These are phyloP conservation scores for Lamellibrachia columna DNA, from an alignment of 2,888 invertebrate species.

Conservation along the genomic window DNA sequence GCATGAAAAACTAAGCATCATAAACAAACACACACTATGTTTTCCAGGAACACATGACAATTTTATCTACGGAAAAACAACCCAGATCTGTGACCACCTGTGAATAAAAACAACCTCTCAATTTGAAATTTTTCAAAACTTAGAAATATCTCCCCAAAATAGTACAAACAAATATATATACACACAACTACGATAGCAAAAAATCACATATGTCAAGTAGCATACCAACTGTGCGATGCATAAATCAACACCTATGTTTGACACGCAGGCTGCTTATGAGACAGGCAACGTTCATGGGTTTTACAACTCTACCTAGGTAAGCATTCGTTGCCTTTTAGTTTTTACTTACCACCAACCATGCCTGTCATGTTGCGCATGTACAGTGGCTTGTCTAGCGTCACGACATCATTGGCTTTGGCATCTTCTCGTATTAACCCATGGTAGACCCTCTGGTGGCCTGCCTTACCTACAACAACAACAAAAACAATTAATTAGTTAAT, in stretches of 20 bases:
- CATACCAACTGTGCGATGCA: not conserved
- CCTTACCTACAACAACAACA: no score
- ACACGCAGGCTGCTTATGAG: no score
- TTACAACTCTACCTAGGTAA: no score
- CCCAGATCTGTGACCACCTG: not conserved
- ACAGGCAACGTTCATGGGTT: no score
- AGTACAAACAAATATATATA: not conserved
- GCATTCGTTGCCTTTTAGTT: no score
- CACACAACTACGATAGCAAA: not conserved
- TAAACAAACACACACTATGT: not conserved
- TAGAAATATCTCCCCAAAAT: no score
- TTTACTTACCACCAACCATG: conserved; percentile 25
- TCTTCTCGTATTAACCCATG: conserved; percentile 37
- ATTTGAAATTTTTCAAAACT: not conserved
- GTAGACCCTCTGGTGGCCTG: conserved; percentile 24
- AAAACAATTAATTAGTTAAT: not conserved
- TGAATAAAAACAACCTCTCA: not conserved
- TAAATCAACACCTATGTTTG: no score
- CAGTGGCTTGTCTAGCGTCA: conserved; percentile 35
- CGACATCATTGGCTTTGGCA: conserved; percentile 34
- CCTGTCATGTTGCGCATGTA: conserved; percentile 29
- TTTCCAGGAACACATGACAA: not conserved
- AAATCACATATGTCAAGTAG: not conserved
- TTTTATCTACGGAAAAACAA: not conserved
- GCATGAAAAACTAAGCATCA: no score